phyloP scores from a whole-genome alignment of 2,113 vertebrate species.

The Piaya cayana region DNA sequence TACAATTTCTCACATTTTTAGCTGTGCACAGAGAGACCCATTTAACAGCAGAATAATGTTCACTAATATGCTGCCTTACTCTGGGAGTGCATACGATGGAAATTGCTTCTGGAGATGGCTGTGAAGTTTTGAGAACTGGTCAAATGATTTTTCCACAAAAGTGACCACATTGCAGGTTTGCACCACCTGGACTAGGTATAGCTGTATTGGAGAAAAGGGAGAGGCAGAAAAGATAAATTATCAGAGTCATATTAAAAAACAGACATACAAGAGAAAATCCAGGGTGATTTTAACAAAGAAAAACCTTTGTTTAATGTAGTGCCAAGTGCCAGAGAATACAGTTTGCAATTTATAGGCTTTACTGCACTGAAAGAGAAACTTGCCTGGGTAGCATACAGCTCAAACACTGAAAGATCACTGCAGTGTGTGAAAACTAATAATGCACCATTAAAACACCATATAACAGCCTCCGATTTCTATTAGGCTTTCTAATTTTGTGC shows the following conservation, averaged over 20 bases:
- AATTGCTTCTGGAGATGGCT: slow-evolving; percentile 83
- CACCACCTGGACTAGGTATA: slow-evolving; percentile 78
- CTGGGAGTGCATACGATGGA: slow-evolving; percentile 77
- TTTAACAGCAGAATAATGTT: neutral
- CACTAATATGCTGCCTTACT: slow-evolving; percentile 73
- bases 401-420: slow-evolving; percentile 33
- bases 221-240: neutral
- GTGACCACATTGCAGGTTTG: slow-evolving; percentile 74
- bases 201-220: slow-evolving; percentile 63
- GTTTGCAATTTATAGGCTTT: slow-evolving; percentile 10
- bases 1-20: neutral
- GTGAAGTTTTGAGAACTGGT: slow-evolving; percentile 83
- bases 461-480: slow-evolving; percentile 50
- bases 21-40: neutral
- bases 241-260: neutral
- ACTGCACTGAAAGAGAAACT: neutral
- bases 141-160: slow-evolving; percentile 79
- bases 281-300: slow-evolving; percentile 29
- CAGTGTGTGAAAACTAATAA: slow-evolving; percentile 45
- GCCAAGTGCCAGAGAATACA: slow-evolving; percentile 17
- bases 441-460: slow-evolving; percentile 28
- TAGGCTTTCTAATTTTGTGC: slow-evolving; percentile 55
- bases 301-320: slow-evolving; percentile 32
- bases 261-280: neutral
- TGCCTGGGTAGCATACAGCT: neutral